A percentile compares a stretch with the other conserved stretches of the same genome.
These are phyloP conservation scores for Trissonchulus sp. DNA, from an alignment of 2,888 invertebrate genomes.

Conservation along the genomic window DNA sequence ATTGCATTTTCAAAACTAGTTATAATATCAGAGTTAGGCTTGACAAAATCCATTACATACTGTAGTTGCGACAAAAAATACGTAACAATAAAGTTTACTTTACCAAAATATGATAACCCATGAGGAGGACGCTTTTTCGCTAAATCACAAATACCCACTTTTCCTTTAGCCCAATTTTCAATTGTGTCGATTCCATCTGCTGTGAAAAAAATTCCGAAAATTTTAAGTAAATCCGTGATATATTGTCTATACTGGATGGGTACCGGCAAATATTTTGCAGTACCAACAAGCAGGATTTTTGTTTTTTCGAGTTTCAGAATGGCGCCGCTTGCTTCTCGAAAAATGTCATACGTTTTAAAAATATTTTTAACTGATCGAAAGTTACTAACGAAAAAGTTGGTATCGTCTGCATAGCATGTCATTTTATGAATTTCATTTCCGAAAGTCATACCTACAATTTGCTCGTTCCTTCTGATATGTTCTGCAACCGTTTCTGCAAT, in stretches of 20 bases:
- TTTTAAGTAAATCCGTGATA: background rate
- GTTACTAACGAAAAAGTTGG: slow-evolving; percentile 19
- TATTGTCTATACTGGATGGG: background rate
- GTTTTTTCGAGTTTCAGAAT: slow-evolving; percentile 11
- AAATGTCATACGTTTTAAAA: background rate
- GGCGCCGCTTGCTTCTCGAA: slow-evolving; percentile 17
- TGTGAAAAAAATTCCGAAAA: slow-evolving; percentile 1
- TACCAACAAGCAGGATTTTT: background rate
- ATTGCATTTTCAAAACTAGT: background rate
- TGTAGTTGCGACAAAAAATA: background rate
- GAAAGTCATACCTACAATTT: background rate
- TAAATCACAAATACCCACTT: background rate
- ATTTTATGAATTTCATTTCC: background rate
- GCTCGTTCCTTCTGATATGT: background rate
- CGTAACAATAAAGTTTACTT: background rate
- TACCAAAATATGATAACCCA: background rate
- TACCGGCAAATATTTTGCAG: background rate
- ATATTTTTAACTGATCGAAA: background rate
- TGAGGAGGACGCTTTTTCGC: background rate
- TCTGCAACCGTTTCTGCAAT: slow-evolving; percentile 20
- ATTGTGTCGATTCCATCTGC: background rate
- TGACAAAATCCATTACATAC: background rate
- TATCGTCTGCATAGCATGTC: slow-evolving; percentile 22
- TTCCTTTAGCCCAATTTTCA: background rate
- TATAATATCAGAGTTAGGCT: too few species aligned